Conservation (phyloP, 2,888 invertebrate genomes). For the Drosophila borealis region DNA sequence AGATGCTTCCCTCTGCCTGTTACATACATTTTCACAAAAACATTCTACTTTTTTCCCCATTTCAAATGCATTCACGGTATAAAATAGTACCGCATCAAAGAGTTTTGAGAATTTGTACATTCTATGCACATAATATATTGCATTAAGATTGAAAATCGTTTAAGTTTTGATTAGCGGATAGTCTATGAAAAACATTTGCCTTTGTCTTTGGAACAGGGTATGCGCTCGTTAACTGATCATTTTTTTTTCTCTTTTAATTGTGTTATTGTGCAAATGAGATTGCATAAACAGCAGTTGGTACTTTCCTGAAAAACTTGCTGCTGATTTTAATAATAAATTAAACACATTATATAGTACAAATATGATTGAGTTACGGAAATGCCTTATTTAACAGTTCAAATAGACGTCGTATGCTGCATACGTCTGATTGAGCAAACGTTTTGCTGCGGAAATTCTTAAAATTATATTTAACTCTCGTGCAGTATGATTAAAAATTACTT, state of each 20-base stretch:
- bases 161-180: neutral
- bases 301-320: neutral
- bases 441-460: constrained; percentile 15
- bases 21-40: too few species aligned
- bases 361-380: too few species aligned
- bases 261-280: constrained; percentile 10
- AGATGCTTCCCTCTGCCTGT: too few species aligned
- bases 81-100: too few species aligned
- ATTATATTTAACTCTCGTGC: constrained; percentile 2
- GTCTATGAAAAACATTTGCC: neutral
- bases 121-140: too few species aligned
- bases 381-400: too few species aligned
- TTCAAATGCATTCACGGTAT: too few species aligned
- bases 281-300: neutral
- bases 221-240: neutral
- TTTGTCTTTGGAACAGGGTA: neutral
- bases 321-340: neutral
- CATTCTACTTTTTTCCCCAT: too few species aligned
- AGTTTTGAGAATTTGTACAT: too few species aligned
- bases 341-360: neutral
- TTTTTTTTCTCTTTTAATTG: neutral
- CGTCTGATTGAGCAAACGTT: neutral
- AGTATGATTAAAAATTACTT: constrained; percentile 8
- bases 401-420: too few species aligned
- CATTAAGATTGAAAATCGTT: neutral